phyloP scores from a whole-genome alignment of 2,113 vertebrate genomes.

The Orientallactaga bullata region DNA sequence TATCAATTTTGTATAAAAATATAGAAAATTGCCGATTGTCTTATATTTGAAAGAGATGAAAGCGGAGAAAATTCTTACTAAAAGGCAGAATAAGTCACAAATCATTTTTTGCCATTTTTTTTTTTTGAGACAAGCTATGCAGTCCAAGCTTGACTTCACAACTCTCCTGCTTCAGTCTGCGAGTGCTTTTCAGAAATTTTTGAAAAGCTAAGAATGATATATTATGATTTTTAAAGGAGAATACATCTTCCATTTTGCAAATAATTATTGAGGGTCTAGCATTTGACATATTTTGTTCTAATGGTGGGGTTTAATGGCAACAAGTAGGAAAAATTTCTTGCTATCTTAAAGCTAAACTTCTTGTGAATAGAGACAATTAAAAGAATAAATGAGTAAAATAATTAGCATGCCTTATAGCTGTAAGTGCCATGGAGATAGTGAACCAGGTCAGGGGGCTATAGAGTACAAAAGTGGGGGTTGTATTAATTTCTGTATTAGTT shows the following conservation, averaged over 20 bases:
- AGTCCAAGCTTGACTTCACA: background rate
- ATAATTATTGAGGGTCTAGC: background rate
- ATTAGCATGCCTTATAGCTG: background rate
- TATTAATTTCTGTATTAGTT: background rate
- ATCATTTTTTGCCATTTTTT: background rate
- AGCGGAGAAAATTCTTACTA: background rate
- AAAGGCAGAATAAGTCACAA: constrained; percentile 13
- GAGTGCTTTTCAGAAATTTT: background rate
- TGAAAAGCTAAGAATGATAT: background rate
- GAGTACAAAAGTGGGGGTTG: background rate
- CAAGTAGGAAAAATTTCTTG: background rate
- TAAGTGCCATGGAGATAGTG: background rate
- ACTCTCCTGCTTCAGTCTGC: background rate
- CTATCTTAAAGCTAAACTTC: background rate
- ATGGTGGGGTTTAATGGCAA: background rate
- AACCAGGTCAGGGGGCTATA: background rate
- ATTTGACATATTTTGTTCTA: background rate
- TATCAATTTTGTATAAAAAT: background rate
- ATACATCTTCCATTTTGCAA: background rate
- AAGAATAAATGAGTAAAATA: background rate
- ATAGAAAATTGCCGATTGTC: background rate
- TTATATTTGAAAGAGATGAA: constrained; percentile 1
- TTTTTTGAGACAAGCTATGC: background rate
- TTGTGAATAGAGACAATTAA: background rate
- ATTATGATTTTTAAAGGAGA: background rate